Evolutionary conservation across 1,140 invertebrate genomes (phyloP).

Genomic region (Daktulosphaira vitifoliae): DNA sequence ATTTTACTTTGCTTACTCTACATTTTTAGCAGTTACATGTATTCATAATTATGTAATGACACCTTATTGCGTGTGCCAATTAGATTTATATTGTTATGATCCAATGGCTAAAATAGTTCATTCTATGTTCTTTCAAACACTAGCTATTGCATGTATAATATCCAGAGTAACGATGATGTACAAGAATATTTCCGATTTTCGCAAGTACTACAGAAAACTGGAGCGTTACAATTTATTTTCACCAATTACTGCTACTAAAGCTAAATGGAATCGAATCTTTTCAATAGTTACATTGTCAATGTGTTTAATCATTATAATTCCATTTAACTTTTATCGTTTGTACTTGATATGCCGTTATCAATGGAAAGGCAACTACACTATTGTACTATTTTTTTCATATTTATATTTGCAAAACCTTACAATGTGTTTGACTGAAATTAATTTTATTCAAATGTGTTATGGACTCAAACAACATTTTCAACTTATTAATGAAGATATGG

Average conservation of each 20-base stretch:
- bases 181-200: background rate
- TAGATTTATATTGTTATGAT: background rate
- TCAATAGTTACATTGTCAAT: background rate
- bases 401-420: conserved; percentile 5
- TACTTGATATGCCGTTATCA: background rate
- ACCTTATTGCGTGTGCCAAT: background rate
- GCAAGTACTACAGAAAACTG: background rate
- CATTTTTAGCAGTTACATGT: background rate
- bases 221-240: background rate
- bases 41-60: background rate
- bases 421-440: background rate
- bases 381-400: background rate
- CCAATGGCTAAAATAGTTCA: background rate
- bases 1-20: background rate
- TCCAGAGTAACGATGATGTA: background rate
- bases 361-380: too few species aligned
- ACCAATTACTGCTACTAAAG: background rate
- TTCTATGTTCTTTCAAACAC: background rate
- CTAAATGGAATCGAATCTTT: background rate
- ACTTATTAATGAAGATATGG: background rate
- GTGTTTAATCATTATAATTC: background rate
- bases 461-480: background rate
- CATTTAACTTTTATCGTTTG: background rate
- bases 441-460: background rate
- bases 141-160: background rate